These are phyloP conservation scores for Pachypeltis micranthus DNA, from an alignment of 1,140 invertebrate genomes.

Conservation along the genomic window DNA sequence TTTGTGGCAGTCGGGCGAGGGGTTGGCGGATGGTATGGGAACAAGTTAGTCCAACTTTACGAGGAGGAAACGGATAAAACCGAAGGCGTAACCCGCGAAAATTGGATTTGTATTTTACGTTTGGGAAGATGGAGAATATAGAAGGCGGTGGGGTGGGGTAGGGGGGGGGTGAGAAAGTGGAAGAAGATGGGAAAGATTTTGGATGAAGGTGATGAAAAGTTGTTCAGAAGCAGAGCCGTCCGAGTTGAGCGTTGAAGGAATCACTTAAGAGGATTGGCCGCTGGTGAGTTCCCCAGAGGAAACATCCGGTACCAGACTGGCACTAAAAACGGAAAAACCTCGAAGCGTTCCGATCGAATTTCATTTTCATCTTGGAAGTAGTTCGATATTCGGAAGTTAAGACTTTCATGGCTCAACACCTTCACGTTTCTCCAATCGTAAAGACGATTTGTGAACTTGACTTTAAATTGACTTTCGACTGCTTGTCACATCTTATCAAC, in stretches of 20 bases:
- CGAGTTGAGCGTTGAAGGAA: neutral
- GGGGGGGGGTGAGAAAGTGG: too few species aligned
- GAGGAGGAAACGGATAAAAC: neutral
- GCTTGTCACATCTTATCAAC: too few species aligned
- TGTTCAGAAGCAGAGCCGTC: neutral
- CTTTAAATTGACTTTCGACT: too few species aligned
- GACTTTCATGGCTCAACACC: too few species aligned
- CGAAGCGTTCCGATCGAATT: neutral
- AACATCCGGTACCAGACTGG: neutral
- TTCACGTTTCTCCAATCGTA: too few species aligned
- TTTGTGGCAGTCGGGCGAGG: neutral
- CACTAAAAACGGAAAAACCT: too few species aligned
- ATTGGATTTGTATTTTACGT: neutral
- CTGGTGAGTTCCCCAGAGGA: neutral
- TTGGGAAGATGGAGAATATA: neutral
- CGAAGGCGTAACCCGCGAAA: neutral
- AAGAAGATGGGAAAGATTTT: too few species aligned
- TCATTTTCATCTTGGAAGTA: too few species aligned
- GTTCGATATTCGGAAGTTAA: too few species aligned
- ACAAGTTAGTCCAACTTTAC: neutral
- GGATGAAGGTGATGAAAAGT: neutral
- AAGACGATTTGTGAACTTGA: too few species aligned
- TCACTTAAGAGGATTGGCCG: neutral
- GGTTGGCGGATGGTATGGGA: neutral
- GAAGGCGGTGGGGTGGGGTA: too few species aligned